phyloP scores from a whole-genome alignment of 2,113 vertebrate genomes.

The Hippocampus abdominalis region DNA sequence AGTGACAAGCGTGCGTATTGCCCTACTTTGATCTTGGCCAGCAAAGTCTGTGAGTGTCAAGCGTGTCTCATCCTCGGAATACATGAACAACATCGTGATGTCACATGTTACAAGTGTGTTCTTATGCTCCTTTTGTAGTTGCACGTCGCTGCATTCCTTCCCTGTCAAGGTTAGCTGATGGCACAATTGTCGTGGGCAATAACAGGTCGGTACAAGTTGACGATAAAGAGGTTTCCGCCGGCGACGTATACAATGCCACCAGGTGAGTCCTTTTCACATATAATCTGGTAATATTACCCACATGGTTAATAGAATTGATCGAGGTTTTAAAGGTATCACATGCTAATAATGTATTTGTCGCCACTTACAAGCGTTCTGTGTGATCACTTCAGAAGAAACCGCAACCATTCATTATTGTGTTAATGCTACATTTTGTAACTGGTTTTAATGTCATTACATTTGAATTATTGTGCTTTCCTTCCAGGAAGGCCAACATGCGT shows the following conservation, averaged over 20 bases:
- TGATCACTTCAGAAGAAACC: neutral
- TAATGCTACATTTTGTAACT: neutral
- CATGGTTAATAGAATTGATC: neutral
- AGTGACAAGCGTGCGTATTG: slow-evolving; percentile 58
- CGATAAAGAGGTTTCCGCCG: slow-evolving; percentile 70
- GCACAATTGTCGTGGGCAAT: slow-evolving; percentile 82
- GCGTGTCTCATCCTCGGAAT: neutral
- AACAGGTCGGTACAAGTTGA: slow-evolving; percentile 72
- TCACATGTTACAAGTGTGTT: neutral
- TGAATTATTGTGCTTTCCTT: slow-evolving; percentile 3
- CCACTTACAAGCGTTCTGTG: neutral
- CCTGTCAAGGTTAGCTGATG: slow-evolving; percentile 71
- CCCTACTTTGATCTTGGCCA: slow-evolving; percentile 82
- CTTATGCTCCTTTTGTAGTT: slow-evolving; percentile 68
- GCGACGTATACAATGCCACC: slow-evolving; percentile 83
- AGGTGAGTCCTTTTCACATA: slow-evolving; percentile 74
- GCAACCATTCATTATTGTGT: neutral
- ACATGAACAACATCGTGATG: neutral
- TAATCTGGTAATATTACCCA: too few relatives aligned
- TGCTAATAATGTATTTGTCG: neutral
- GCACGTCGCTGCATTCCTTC: slow-evolving; percentile 84
- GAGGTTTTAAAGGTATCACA: neutral
- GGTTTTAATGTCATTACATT: neutral
- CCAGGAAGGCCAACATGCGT: slow-evolving; percentile 83
- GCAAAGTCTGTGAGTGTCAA: slow-evolving; percentile 79